phyloP scores from a whole-genome alignment of 2,797 vertebrate species.

The Anolis apletophallus region DNA sequence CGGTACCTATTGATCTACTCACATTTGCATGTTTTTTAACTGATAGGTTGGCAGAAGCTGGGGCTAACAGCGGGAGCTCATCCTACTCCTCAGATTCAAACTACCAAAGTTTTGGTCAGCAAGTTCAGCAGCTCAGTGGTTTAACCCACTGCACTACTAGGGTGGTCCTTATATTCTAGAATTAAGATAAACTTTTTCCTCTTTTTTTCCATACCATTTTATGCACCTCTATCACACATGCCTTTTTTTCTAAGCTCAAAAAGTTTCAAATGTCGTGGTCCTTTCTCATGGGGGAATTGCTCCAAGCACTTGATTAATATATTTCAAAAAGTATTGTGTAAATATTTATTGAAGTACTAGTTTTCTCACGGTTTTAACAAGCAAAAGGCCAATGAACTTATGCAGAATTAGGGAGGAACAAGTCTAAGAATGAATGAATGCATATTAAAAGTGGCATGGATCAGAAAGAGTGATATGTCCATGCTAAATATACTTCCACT shows the following conservation, averaged over 20 bases:
- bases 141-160: too few species aligned
- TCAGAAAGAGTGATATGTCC: background rate
- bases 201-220: background rate
- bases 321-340: background rate
- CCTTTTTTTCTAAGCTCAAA: background rate
- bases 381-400: background rate
- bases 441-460: background rate
- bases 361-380: background rate
- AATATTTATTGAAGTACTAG: background rate
- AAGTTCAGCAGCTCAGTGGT: too few species aligned
- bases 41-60: too few species aligned
- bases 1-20: too few species aligned
- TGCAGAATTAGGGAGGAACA: background rate
- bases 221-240: background rate
- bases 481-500: constrained; percentile 26
- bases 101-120: too few species aligned
- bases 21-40: too few species aligned
- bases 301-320: background rate
- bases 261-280: background rate
- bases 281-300: background rate
- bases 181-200: background rate
- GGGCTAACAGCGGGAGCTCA: too few species aligned
- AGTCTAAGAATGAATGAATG: background rate
- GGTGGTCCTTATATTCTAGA: background rate
- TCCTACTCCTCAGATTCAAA: too few species aligned